Percentiles rank a stretch among this genome's conserved stretches.
phyloP scores from a whole-genome alignment of 2,113 vertebrate genomes.

The Embiotoca jacksoni region DNA sequence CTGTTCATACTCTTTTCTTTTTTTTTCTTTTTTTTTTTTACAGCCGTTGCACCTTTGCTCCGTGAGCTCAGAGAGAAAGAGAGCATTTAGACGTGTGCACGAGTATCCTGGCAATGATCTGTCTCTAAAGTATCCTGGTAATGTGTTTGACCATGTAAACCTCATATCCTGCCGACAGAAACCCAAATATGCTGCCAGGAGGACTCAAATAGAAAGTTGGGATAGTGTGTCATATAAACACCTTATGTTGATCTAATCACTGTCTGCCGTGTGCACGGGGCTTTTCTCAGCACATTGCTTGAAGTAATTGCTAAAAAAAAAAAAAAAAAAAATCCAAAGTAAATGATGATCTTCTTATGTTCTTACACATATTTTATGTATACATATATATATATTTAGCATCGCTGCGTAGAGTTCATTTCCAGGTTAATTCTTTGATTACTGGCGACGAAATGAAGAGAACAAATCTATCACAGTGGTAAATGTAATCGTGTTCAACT shows the following conservation, averaged over 20 bases:
- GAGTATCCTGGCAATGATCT: slow-evolving; percentile 4
- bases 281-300: no score
- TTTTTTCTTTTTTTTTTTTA: no score
- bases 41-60: background rate
- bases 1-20: accelerated
- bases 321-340: no score
- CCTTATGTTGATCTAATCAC: background rate
- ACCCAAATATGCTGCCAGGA: slow-evolving; percentile 3
- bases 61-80: background rate
- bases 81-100: background rate
- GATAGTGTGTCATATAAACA: background rate
- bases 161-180: slow-evolving; percentile 30
- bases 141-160: slow-evolving; percentile 18
- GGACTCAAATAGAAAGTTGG: background rate
- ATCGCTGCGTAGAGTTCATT: no score
- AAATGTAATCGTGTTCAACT: no score
- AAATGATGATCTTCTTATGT: no score
- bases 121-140: slow-evolving; percentile 5
- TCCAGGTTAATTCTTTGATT: no score
- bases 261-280: background rate
- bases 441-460: no score
- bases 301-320: no score
- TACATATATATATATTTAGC: no score
- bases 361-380: no score
- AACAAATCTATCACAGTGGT: no score